Base-by-base conservation (phyloP, 2,113 vertebrate species). In the Semnornis frantzii region DNA sequence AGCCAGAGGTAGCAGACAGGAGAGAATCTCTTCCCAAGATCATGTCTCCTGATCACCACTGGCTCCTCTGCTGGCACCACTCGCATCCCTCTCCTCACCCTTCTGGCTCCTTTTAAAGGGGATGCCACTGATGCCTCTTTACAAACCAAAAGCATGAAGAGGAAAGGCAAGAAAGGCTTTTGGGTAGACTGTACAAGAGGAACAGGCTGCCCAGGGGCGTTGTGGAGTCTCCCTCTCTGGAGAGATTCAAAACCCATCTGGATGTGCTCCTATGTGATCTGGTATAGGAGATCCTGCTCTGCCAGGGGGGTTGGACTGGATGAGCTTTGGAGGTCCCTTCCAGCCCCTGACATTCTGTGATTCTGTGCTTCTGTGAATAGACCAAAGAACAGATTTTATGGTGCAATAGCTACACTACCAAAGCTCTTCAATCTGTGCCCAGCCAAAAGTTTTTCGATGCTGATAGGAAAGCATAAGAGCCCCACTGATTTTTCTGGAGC, bases 41-140 rank as follows among this genome's bases (percentile, higher is more conserved):
- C 75, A 42, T 76, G 95, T 96, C 54, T 85, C 70, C 59, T 82
- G 60, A 64, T 90, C 81, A 77, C 39, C 42, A 16, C n/a, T 89
- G 60, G 12, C 37, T 84, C 23, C 30, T 82, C 58, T 71, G 23
- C 37, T 59, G 37, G 65, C 37, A 80, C 33, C 42, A 14, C 50
- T 74, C 62, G 25, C 28, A 64, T 60, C 44, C 8, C 46, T 18
- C 59, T 73, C 50, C 54, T 85, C 50, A 31, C 59, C 19, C 27
- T 39, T 72, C 66, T 54, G 31, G 25, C 11, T 57, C 23, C 37
- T 50, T 80, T 65, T 81, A 46, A 73, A 57, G 75, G 72, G 77
- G 57, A 65, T 70, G 42, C 20, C 62, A 63, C 11, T 46, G 14
- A 74, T 46, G 27, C 10, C n/a, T 81, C 62, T 70, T 68, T 46